Conservation (phyloP, 2,113 vertebrate species). For the Sander lucioperca region DNA sequence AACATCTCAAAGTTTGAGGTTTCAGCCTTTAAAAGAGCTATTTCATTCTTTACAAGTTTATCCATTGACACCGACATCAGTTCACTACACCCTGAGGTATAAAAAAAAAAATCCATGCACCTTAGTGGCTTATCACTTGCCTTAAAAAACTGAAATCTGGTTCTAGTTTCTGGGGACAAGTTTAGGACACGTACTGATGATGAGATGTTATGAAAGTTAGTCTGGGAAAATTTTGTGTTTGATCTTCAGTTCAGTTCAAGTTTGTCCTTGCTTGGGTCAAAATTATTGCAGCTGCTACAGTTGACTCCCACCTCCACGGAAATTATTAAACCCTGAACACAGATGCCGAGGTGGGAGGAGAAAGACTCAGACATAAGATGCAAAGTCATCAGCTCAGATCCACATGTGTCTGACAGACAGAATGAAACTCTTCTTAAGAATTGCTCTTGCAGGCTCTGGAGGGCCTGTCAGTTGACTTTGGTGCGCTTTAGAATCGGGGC, state of each 20-base stretch:
- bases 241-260: constrained; percentile 34
- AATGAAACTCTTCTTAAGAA: constrained; percentile 65
- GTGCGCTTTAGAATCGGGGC: constrained; percentile 72
- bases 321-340: constrained; percentile 41
- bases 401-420: constrained; percentile 55
- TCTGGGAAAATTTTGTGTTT: constrained; percentile 11
- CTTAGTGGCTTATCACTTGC: constrained; percentile 31
- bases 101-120: constrained; percentile 23
- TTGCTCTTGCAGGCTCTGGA: constrained; percentile 55
- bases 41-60: constrained; percentile 40
- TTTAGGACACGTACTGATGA: constrained; percentile 31
- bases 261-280: constrained; percentile 1
- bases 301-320: constrained; percentile 25
- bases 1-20: constrained; percentile 14
- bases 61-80: constrained; percentile 38
- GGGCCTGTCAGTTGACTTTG: constrained; percentile 69
- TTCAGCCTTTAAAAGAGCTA: constrained; percentile 16
- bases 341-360: constrained; percentile 56
- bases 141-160: constrained; percentile 26
- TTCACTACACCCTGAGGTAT: constrained; percentile 34
- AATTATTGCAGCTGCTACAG: constrained; percentile 18
- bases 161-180: constrained; percentile 33
- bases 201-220: constrained; percentile 21
- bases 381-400: constrained; percentile 56
- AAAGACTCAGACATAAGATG: constrained; percentile 47